Evolutionary conservation across 2,888 invertebrate genomes (phyloP).

Genomic region (Drosophila austrosaltans): DNA sequence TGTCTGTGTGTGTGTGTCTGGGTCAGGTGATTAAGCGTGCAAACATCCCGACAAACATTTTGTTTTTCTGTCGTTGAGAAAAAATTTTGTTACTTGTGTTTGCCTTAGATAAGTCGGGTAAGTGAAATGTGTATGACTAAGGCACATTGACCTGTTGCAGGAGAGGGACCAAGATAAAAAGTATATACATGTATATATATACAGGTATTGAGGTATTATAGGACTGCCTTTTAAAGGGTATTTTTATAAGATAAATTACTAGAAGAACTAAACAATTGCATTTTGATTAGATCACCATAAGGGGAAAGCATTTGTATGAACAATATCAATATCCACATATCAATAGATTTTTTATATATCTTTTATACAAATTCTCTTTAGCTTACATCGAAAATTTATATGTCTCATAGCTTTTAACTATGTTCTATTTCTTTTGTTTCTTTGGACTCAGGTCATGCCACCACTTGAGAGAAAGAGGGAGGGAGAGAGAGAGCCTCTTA

Average conservation of each 20-base stretch:
- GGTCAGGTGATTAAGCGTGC: conserved; percentile 35
- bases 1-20: conserved; percentile 4
- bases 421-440: neutral
- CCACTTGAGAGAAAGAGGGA: neutral
- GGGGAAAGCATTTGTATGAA: no score
- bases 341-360: no score
- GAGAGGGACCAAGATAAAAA: neutral
- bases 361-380: no score
- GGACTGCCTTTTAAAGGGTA: no score
- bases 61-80: neutral
- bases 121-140: neutral
- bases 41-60: conserved; percentile 56
- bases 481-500: conserved; percentile 35
- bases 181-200: no score
- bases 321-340: no score
- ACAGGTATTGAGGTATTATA: no score
- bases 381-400: neutral
- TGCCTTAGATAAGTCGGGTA: conserved; percentile 19
- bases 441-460: conserved; percentile 29
- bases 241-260: no score
- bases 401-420: neutral
- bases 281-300: no score
- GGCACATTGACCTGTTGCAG: conserved; percentile 20
- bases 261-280: no score
- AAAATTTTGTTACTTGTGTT: conserved; percentile 5